Evolutionary conservation across 1,140 invertebrate genomes (phyloP).

Genomic region (Bombus huntii): DNA sequence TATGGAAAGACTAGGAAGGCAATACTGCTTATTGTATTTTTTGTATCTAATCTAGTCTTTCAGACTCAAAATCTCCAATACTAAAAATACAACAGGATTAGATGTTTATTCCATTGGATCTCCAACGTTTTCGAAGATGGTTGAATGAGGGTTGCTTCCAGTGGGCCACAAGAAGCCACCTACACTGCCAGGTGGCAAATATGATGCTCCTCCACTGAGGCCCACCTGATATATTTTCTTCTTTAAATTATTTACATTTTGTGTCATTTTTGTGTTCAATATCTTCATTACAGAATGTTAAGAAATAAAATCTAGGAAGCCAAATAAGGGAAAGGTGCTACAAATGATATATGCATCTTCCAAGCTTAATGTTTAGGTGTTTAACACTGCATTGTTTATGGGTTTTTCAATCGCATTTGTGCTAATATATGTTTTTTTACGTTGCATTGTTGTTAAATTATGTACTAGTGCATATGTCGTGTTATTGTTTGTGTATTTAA

Average conservation of each 20-base stretch:
- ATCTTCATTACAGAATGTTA: constrained; percentile 16
- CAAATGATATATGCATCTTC: constrained; percentile 41
- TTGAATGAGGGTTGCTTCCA: constrained; percentile 77
- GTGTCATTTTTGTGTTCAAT: constrained; percentile 15
- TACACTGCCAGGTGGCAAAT: constrained; percentile 77
- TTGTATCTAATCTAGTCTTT: constrained; percentile 54
- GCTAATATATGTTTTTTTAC: constrained; percentile 21
- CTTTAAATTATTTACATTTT: constrained; percentile 54
- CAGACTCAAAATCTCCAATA: constrained; percentile 68
- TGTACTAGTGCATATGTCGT: constrained; percentile 36
- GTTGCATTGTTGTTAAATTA: constrained; percentile 13
- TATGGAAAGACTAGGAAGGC: constrained; percentile 64
- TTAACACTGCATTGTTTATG: constrained; percentile 18
- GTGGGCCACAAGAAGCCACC: constrained; percentile 77
- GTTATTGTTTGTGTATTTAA: constrained; percentile 39
- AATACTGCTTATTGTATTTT: constrained; percentile 61
- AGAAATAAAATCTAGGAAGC: constrained; percentile 47
- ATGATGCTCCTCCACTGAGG: constrained; percentile 77
- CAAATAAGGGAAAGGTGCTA: constrained; percentile 48
- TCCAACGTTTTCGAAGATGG: constrained; percentile 78
- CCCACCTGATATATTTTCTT: constrained; percentile 71
- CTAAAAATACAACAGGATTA: constrained; percentile 62
- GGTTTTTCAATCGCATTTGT: constrained; percentile 6
- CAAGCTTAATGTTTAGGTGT: constrained; percentile 45
- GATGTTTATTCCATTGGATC: constrained; percentile 78